These are phyloP conservation scores for Ochotona curzoniae DNA, from an alignment of 2,113 vertebrate genomes.

Conservation along the genomic window DNA sequence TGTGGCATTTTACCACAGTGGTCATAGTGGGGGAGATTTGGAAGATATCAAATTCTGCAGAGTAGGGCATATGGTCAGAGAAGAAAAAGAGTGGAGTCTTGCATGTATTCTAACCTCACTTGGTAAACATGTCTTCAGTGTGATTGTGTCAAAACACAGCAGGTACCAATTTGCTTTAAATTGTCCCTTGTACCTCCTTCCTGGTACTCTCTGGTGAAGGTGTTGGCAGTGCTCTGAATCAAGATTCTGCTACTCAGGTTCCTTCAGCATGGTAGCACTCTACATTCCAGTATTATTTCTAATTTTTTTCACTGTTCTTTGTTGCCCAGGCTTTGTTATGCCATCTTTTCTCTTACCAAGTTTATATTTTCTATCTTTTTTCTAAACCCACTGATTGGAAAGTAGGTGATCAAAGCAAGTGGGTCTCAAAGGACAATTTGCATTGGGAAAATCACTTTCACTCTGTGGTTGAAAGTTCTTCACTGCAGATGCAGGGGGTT, in stretches of 20 bases:
- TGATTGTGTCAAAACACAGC: neutral
- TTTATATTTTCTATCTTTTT: neutral
- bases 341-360: neutral
- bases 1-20: neutral
- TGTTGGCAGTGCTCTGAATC: neutral
- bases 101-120: neutral
- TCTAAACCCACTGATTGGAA: neutral
- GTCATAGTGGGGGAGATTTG: neutral
- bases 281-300: conserved; percentile 24
- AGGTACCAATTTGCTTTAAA: neutral
- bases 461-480: conserved; percentile 26
- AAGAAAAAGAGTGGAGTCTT: neutral
- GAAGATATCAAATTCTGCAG: neutral
- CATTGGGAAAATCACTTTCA: neutral
- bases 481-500: conserved; percentile 48
- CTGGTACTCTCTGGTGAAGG: neutral
- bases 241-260: neutral
- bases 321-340: neutral
- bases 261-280: neutral
- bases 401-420: conserved; percentile 7
- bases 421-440: conserved; percentile 35
- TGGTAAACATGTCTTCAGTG: neutral
- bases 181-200: neutral
- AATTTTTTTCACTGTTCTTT: neutral
- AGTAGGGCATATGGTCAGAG: neutral